phyloP scores from a whole-genome alignment of 1,140 invertebrate genomes.

The Neodiprion fabricii region DNA sequence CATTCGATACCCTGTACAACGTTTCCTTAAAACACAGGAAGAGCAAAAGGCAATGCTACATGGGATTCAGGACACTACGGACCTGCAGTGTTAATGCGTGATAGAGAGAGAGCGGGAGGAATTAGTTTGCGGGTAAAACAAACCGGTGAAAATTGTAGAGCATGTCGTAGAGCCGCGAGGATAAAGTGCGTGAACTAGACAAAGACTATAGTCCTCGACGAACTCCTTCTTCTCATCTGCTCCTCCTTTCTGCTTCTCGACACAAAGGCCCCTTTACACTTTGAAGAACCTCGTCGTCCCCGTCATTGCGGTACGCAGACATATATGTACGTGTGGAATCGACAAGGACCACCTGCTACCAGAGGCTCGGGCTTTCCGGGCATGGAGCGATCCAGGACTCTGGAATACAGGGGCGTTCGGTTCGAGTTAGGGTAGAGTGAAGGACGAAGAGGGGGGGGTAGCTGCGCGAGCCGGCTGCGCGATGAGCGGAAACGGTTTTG shows the following conservation, averaged over 20 bases:
- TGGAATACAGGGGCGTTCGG: neutral
- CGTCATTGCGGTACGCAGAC: neutral
- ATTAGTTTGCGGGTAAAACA: too few species aligned
- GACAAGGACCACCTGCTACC: slow-evolving; percentile 3
- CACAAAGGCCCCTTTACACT: slow-evolving; percentile 7
- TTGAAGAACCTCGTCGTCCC: neutral
- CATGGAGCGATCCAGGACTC: neutral
- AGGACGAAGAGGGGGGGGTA: neutral
- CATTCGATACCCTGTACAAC: too few species aligned
- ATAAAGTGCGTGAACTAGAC: neutral
- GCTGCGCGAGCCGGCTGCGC: neutral
- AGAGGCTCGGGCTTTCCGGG: too few species aligned
- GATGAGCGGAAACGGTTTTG: neutral
- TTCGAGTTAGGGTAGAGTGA: neutral
- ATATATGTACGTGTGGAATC: neutral
- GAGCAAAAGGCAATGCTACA: too few species aligned
- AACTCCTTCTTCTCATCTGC: neutral
- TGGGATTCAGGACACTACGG: too few species aligned
- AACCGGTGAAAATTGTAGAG: too few species aligned
- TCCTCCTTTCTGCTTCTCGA: neutral
- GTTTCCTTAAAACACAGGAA: too few species aligned
- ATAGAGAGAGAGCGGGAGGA: too few species aligned
- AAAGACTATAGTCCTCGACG: neutral
- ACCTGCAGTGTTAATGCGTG: too few species aligned
- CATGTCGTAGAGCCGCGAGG: neutral